Conservation (phyloP, 2,113 vertebrate genomes). For the Murina feae region DNA sequence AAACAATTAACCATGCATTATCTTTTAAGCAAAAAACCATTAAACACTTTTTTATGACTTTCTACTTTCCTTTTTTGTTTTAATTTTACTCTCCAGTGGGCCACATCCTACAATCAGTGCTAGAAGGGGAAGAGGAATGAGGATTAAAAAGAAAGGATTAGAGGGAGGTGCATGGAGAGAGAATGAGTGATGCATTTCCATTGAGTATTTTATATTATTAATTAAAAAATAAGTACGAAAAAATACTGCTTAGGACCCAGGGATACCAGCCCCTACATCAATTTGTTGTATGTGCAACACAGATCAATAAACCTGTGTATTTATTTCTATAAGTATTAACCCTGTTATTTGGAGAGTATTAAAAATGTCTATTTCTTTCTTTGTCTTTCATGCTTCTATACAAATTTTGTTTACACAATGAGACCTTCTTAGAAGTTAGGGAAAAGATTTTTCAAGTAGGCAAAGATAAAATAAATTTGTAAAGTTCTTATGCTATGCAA, state of each 20-base stretch:
- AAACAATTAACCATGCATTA: slow-evolving; percentile 52
- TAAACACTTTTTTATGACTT: slow-evolving; percentile 66
- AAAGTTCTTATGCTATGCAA: neutral
- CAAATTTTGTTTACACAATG: neutral
- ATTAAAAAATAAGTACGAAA: slow-evolving; percentile 46
- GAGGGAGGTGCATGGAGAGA: slow-evolving; percentile 7
- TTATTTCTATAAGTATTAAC: slow-evolving; percentile 34
- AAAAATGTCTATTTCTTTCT: neutral
- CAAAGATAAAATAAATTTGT: neutral
- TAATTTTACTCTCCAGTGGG: slow-evolving; percentile 75
- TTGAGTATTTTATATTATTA: slow-evolving; percentile 66
- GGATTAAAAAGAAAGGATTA: slow-evolving; percentile 68
- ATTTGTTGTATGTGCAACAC: neutral
- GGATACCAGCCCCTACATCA: neutral
- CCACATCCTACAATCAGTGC: slow-evolving; percentile 60
- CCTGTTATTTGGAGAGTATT: neutral
- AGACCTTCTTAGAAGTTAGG: neutral
- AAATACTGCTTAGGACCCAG: neutral
- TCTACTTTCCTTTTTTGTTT: slow-evolving; percentile 71
- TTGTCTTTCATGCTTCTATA: neutral
- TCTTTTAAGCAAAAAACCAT: slow-evolving; percentile 61
- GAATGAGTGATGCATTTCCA: slow-evolving; percentile 20
- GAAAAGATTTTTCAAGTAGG: neutral
- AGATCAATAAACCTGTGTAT: slow-evolving; percentile 32
- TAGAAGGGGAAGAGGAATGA: slow-evolving; percentile 32